Base-by-base conservation (phyloP, 1,140 invertebrate genomes). In the Drosophila ananassae region DNA sequence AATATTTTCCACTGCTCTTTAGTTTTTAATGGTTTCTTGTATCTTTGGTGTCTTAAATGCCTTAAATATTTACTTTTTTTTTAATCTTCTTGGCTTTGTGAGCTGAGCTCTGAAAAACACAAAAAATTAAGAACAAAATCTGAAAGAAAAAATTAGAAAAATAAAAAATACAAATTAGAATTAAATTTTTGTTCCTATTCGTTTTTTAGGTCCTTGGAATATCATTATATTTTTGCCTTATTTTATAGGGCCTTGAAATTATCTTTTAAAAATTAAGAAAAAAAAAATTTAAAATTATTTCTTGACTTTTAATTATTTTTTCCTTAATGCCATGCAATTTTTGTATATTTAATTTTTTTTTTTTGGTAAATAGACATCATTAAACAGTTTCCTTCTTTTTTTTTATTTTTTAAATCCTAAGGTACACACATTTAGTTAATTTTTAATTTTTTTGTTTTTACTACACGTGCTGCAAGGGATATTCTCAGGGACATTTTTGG, bases 341-440 rank as follows among this genome's bases (percentile, higher is more conserved):
- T 21, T 2, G 32, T 32, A 17, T 32, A 48, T 48, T 8, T n/a
- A 25, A 32, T 32, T 24, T 50, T 50, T 8, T 48, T 34, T 24
- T 37, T n/a, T 47, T 55, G 63, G 24, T 44, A 71, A 57, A 39
- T 62, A 51, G 37, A 77, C 66, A 72, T 72, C 39, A 75, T 60
- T 59, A 32, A 55, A 67, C 54, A 76, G 64, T 60, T 73, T 63
- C 53, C 28, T 64, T 32, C 30, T 73, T 51, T 46, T 53, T 50
- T 37, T 59, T 44, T n/a, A 47, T 50, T 58, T 59, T 75, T 57
- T 73, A 56, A 56, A 57, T 57, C 48, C 56, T 74, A 84, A 84
- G 69, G 78, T 78, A 81, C 79, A 61, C 63, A 78, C 62, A 82
- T 73, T 80, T 60, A 73, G 69, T 81, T 52, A 47, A 41, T 60